Evolutionary conservation across 2,797 vertebrate genomes (phyloP), one percentile per base, ranked within the genome.

Genomic region (Sebastes flavidus): DNA sequence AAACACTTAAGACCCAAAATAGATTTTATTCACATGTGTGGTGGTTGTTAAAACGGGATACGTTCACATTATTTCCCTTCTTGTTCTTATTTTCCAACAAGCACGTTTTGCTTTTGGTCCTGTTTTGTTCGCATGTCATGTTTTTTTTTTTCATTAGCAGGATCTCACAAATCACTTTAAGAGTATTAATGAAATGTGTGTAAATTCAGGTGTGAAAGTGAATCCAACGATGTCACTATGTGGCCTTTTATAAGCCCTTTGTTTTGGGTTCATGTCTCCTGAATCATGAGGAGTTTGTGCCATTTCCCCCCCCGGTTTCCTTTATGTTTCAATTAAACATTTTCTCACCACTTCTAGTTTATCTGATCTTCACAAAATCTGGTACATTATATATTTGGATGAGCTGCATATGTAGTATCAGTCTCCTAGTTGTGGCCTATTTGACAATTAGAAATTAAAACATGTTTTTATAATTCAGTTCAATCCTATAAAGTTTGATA

Each of bases 211-310:
- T 49, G 49, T 1, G 5, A 62, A 38, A 61, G 55, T 71, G 20
- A 77, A 56, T 42, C 38, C 60, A 67, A 16, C 27, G n/a, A 6
- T 55, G 63, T 29, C 27, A 77, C 73, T 63, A 32, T 88, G 78
- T 83, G 81, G 78, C 38, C 56, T 38, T 55, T 61, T 73, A 58
- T 32, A n/a, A 65, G 79, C 65, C 69, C 71, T 72, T 75, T 78
- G 22, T 65, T 65, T 65, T 46, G 27, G 11, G 16, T 18, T 66
- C 55, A 18, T 72, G 32, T 54, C 32, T 54, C 5, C 22, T 72
- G 29, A 54, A 77, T 34, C 11, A 34, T 5, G 56, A 72, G 20
- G 20, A 36, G 3, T 56, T 11, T 11, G 8, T 55, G 20, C 8
- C 7, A 20, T 38, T 20, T 25, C 13, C 9, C 0, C 16, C 10